Evolutionary conservation across 1,140 invertebrate species (phyloP), one percentile per base, ranked within the genome.

Genomic region (Zaprionus inermis): DNA sequence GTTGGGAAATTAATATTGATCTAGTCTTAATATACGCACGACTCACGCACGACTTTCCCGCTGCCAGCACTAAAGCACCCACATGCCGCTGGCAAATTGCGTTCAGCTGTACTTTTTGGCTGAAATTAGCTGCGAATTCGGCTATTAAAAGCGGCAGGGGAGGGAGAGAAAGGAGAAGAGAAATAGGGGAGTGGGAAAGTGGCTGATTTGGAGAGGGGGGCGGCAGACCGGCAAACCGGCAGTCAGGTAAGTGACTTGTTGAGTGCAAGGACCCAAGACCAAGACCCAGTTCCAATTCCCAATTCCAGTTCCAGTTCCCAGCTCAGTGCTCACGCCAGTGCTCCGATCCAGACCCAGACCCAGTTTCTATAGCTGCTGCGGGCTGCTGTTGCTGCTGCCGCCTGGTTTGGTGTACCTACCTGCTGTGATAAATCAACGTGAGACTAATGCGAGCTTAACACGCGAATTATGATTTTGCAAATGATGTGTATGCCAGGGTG

Each of bases 381-480:
- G n/a, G 38, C 2, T 7, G 38, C 38, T 16, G 1, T 52, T 12
- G 14, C 36, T 38, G 36, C 36, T 38, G 38, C n/a, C 16, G 30
- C 16, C 55, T 38, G 41, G 59, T 30, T 20, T 67, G 64, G 63
- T 78, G 30, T 32, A 32, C 38, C 38, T 44, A 83, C 77, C 84
- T 84, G 84, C 84, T 89, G 84, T 89, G 84, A 89, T 89, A 89
- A 89, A 89, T 89, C 84, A 90, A 90, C 88, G 88, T 90, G 88
- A 90, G 88, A 83, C 88, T 90, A 90, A 90, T 90, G 88, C 88
- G 79, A 78, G 72, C 88, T 90, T 90, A 90, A 77, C 88, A 90
- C 88, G 88, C 88, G 88, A 90, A 90, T 90, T 90, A 90, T 90
- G 88, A 90, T 90, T 90, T 90, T 90, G 82, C 79, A 86, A 90